Base-by-base conservation (phyloP, 2,113 vertebrate genomes). In the Hyaena hyaena region DNA sequence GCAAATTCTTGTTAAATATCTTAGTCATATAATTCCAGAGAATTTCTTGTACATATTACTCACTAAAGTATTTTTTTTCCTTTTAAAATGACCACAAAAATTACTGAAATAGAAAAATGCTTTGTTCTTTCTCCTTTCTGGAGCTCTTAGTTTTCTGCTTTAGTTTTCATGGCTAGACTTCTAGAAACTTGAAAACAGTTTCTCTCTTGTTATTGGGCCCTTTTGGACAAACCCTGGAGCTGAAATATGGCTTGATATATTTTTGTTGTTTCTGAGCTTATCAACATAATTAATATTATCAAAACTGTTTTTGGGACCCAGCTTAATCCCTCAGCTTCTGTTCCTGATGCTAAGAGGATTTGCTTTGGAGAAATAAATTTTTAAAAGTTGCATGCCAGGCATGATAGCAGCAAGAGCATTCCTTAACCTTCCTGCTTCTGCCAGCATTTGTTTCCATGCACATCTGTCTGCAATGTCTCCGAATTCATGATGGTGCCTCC, bases 1-100 rank as follows among this genome's bases (percentile, higher is more conserved):
- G 96, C 76, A 91, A 85, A 89, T 97, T 98, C 96, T 95, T 97
- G 16, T 92, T 68, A 93, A 61, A 83, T 97, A 93, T 96, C 90
- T 97, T 96, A 76, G 77, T 90, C 43, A 83, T 23, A 14, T 53
- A 77, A 48, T 31, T 45, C 7, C 87, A 93, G 84, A 79, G 91
- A 97, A 86, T 79, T 2, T 31, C 81, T 80, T 90, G 71, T 90
- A 73, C 33, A 43, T 28, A 81, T 66, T 48, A 53, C 8, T 92
- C 65, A 81, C 92, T 95, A 96, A 93, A 82, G 31, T 71, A 1
- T 90, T 61, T 90, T 86, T 23, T 86, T 80, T 73, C 19, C 69
- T 91, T 97, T 81, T 90, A 81, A 86, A 93, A 83, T 85, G 39
- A 87, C 45, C 28, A 33, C 31, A 23, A 19, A 88, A 43, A n/a